A percentile compares a stretch with the other conserved stretches of the same genome.
Evolutionary conservation across 1,140 invertebrate species (phyloP).

Genomic region (Lordiphosa stackelbergi): DNA sequence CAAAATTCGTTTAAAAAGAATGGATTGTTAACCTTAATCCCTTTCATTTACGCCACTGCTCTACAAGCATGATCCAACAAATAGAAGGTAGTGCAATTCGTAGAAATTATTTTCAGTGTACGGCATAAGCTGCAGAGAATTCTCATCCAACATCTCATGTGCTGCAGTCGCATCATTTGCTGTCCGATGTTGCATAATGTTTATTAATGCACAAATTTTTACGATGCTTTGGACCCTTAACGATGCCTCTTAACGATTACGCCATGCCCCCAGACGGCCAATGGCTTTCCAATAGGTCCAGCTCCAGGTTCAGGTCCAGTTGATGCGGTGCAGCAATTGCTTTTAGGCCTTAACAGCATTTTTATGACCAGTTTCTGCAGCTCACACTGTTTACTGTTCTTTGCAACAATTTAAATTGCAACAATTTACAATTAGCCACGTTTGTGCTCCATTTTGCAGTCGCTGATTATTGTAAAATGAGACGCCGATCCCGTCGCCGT

Average conservation of each 20-base stretch:
- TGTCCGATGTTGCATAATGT: constrained; percentile 66
- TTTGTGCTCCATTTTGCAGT: constrained; percentile 72
- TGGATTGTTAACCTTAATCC: too few species aligned
- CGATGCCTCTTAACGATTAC: constrained; percentile 59
- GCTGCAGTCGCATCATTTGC: constrained; percentile 38
- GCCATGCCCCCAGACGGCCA: constrained; percentile 19
- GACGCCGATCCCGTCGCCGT: constrained; percentile 30
- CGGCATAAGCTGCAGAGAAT: neutral
- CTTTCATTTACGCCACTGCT: too few species aligned
- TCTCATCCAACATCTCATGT: constrained; percentile 9
- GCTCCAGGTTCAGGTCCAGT: constrained; percentile 14
- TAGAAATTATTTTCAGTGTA: constrained; percentile 11
- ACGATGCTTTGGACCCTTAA: constrained; percentile 55
- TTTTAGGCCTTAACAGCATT: constrained; percentile 56
- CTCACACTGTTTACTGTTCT: constrained; percentile 47
- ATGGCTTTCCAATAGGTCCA: constrained; percentile 41
- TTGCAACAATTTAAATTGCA: constrained; percentile 71
- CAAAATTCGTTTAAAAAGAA: too few species aligned
- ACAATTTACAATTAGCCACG: constrained; percentile 75
- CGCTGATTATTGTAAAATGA: constrained; percentile 59
- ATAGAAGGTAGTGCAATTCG: too few species aligned
- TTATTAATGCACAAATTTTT: constrained; percentile 72
- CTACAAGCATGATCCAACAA: too few species aligned
- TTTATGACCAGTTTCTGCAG: constrained; percentile 28
- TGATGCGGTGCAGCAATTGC: constrained; percentile 24